Base-by-base conservation (phyloP, 2,888 invertebrate genomes). In the Noctua comes region DNA sequence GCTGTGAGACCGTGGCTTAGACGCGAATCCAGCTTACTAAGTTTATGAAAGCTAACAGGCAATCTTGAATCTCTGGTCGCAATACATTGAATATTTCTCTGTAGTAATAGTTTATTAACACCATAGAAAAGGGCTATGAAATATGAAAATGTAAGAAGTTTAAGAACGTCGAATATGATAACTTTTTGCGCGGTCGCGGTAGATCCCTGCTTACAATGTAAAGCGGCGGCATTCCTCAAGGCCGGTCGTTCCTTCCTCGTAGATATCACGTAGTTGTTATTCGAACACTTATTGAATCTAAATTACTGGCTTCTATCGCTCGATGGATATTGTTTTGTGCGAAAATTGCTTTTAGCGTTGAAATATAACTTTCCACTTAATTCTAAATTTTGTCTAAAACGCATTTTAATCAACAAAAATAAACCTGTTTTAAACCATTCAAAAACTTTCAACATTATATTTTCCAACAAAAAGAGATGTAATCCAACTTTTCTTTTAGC, bases 161-260 rank as follows among this genome's bases (percentile, higher is more conserved):
- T 64, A 36, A 64, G 54, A 76, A n/a, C 57, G 68, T 68, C 66
- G 75, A 77, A 73, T 79, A 74, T 71, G 54, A 36, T 73, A 84
- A 87, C 80, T 84, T 87, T 89, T 87, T 62, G 85, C 80, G 84
- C 76, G 88, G 59, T 72, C 80, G 69, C 82, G n/a, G 79, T 82
- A 76, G 79, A 62, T 74, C 68, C 70, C 85, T 79, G 83, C 82
- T 80, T 69, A 86, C 88, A 89, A 88, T 88, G 89, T 87, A 82
- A 77, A 80, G 72, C 89, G 88, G 89, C 93, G 95, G 95, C 95
- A 94, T 95, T 95, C 94, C 95, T 95, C 95, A 95, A 95, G 94
- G 95, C 92, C 95, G 95, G 93, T 93, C 95, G 89, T 94, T 94
- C 92, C 91, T 93, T 91, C 92, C 89, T 89, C 84, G 80, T 86